phyloP scores from a whole-genome alignment of 2,113 vertebrate genomes.

The Progne subis region DNA sequence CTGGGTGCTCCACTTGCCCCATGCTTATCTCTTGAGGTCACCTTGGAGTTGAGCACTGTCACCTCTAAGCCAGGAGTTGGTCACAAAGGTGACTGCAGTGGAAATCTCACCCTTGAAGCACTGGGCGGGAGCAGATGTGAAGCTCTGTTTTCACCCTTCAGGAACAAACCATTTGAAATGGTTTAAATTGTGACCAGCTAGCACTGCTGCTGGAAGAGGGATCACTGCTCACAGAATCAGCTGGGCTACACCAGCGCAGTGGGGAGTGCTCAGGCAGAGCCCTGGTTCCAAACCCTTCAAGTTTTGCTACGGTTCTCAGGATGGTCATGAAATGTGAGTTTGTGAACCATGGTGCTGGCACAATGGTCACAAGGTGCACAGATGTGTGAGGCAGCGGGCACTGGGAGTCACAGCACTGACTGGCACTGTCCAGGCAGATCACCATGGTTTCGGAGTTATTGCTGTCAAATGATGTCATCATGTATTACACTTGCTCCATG shows the following conservation, averaged over 20 bases:
- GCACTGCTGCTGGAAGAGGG: background rate
- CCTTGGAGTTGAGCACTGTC: background rate
- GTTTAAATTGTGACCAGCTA: background rate
- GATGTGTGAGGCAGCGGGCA: background rate
- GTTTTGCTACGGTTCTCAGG: background rate
- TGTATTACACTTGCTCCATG: background rate
- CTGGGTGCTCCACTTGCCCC: background rate
- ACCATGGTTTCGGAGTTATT: rapidly evolving
- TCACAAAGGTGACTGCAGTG: background rate
- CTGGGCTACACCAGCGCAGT: background rate
- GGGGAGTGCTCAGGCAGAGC: background rate
- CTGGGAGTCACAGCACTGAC: background rate
- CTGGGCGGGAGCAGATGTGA: rapidly evolving
- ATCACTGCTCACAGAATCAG: rapidly evolving
- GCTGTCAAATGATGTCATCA: background rate
- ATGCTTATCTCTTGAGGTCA: slow-evolving; percentile 1
- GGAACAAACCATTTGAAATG: background rate
- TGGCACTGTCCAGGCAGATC: background rate
- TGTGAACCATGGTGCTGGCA: background rate
- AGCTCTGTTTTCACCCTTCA: background rate
- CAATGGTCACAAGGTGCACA: rapidly evolving
- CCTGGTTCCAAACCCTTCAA: background rate
- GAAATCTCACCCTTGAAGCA: background rate
- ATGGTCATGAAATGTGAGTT: background rate
- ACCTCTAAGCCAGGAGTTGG: background rate